Evolutionary conservation across 1,140 invertebrate genomes (phyloP).

Genomic region (Bombyx mandarina): DNA sequence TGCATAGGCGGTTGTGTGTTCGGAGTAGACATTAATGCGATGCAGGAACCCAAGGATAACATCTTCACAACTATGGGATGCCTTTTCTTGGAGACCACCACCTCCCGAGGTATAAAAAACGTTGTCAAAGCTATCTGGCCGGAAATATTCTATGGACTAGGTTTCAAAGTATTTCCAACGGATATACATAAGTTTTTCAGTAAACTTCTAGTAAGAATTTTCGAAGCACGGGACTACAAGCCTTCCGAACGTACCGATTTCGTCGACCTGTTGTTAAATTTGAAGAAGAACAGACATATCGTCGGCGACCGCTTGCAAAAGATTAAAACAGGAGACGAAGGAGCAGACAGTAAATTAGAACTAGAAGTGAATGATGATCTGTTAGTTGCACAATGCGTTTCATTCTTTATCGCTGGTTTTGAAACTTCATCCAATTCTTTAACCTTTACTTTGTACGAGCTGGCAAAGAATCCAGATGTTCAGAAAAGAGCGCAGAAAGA

Average conservation of each 20-base stretch:
- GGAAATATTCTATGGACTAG: conserved; percentile 21
- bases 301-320: conserved; percentile 14
- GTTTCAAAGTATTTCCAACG: conserved; percentile 21
- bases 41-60: conserved; percentile 40
- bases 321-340: too few species aligned
- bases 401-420: conserved; percentile 77
- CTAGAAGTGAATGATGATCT: conserved; percentile 48
- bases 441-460: conserved; percentile 66
- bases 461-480: conserved; percentile 62
- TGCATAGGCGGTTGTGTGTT: conserved; percentile 72
- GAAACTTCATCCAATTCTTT: conserved; percentile 66
- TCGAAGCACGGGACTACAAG: conserved; percentile 11
- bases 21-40: conserved; percentile 70
- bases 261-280: conserved; percentile 22
- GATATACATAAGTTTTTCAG: not conserved
- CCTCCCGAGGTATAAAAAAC: conserved; percentile 1
- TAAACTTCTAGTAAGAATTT: conserved; percentile 2
- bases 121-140: conserved; percentile 23
- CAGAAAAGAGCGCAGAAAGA: conserved; percentile 72
- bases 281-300: conserved; percentile 14
- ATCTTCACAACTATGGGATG: conserved; percentile 66
- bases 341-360: not conserved
- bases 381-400: conserved; percentile 74
- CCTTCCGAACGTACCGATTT: conserved; percentile 21
- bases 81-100: conserved; percentile 22